Evolutionary conservation across 2,113 vertebrate genomes (phyloP).

Genomic region (Mustelus asterias): DNA sequence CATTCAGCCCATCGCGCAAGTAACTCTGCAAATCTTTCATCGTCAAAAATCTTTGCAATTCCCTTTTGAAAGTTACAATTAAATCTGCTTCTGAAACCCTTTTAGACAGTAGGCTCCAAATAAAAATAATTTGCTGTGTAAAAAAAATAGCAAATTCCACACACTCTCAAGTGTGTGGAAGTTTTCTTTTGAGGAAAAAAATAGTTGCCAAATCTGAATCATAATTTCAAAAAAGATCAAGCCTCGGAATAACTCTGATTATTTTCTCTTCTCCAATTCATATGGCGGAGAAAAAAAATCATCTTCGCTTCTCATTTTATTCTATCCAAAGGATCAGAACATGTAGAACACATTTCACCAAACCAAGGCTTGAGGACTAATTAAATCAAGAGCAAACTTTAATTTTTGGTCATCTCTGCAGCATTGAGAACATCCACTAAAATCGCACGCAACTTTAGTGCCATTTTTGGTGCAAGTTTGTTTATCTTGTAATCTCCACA

Average conservation of each 20-base stretch:
- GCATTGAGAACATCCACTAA: background rate
- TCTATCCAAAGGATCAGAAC: background rate
- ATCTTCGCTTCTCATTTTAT: background rate
- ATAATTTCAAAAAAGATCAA: no score
- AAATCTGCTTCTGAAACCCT: background rate
- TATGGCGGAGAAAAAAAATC: background rate
- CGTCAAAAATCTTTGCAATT: background rate
- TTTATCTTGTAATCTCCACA: conserved; percentile 25
- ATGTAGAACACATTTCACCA: background rate
- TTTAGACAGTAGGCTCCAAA: background rate
- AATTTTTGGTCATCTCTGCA: background rate
- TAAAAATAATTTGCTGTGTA: background rate
- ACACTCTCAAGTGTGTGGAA: no score
- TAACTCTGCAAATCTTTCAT: background rate
- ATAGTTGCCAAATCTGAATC: background rate
- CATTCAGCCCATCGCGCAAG: background rate
- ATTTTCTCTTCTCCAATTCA: background rate
- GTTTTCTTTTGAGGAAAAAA: background rate
- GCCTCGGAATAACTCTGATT: background rate
- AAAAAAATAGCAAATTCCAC: background rate
- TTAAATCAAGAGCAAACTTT: background rate
- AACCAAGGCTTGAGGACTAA: background rate
- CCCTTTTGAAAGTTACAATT: background rate
- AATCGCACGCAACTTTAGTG: background rate
- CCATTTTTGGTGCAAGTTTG: background rate